Evolutionary conservation across 2,113 vertebrate genomes (phyloP).

Genomic region (Sorex araneus): DNA sequence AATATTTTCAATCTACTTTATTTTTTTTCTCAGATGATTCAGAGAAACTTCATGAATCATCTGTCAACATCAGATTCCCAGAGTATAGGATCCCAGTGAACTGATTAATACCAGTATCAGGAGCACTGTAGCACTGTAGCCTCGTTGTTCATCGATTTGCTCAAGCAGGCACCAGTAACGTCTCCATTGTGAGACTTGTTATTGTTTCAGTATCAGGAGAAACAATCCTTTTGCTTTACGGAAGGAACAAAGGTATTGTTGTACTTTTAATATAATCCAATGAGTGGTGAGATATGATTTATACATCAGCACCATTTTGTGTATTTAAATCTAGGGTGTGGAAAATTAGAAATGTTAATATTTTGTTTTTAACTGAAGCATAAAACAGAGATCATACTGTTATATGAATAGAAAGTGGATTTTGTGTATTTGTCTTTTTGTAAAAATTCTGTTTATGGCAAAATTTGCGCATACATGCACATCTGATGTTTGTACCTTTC

Average conservation of each 20-base stretch:
- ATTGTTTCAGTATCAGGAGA: neutral
- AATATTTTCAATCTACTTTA: constrained; percentile 1
- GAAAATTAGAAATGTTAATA: constrained; percentile 58
- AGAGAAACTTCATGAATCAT: constrained; percentile 28
- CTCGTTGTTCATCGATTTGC: no score
- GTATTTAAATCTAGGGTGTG: constrained; percentile 11
- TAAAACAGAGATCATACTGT: neutral
- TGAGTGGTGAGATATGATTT: constrained; percentile 40
- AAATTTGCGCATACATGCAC: neutral
- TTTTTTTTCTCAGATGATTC: constrained; percentile 61
- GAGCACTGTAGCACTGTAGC: no score
- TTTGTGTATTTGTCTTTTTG: neutral
- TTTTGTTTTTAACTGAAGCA: constrained; percentile 15
- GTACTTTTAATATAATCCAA: neutral
- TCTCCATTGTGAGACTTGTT: no score
- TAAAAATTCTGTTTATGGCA: neutral
- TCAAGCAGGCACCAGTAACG: no score
- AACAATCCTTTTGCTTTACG: constrained; percentile 27
- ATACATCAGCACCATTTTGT: constrained; percentile 59
- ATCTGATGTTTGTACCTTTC: neutral
- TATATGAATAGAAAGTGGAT: neutral
- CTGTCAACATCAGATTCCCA: constrained; percentile 23
- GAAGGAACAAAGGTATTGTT: constrained; percentile 30
- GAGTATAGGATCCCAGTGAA: neutral
- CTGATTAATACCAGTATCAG: neutral